phyloP scores from a whole-genome alignment of 2,888 invertebrate species.

The Notodonta dromedarius region DNA sequence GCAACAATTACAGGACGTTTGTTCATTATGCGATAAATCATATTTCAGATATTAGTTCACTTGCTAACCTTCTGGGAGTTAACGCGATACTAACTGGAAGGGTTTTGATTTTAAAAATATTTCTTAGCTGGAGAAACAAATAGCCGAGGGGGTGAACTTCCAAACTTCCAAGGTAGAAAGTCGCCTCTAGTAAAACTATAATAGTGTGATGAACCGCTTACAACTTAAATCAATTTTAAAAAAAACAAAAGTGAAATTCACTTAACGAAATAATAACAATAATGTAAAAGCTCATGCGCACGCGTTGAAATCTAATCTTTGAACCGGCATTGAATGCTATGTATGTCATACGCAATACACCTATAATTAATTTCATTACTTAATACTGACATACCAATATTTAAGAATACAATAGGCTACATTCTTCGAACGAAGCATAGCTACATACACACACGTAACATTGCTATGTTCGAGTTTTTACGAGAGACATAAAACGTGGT shows the following conservation, averaged over 20 bases:
- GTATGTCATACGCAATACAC: constrained; percentile 14
- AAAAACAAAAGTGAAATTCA: neutral
- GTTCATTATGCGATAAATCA: too few species aligned
- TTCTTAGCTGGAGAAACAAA: too few species aligned
- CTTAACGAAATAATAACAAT: neutral
- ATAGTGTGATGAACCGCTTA: too few species aligned
- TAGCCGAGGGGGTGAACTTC: too few species aligned
- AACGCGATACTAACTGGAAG: too few species aligned
- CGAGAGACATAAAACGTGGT: constrained; percentile 29
- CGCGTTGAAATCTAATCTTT: constrained; percentile 59
- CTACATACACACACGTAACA: constrained; percentile 10
- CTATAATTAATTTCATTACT: constrained; percentile 24
- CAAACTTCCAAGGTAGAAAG: too few species aligned
- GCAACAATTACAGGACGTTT: too few species aligned
- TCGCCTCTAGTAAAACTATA: too few species aligned
- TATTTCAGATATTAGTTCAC: too few species aligned
- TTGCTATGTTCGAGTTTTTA: constrained; percentile 33
- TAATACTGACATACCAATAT: constrained; percentile 20
- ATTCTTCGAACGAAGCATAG: constrained; percentile 12
- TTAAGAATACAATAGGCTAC: constrained; percentile 28
- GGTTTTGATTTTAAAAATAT: too few species aligned
- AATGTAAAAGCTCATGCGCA: constrained; percentile 11
- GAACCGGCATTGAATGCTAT: constrained; percentile 10
- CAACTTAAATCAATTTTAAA: too few species aligned
- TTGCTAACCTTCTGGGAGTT: too few species aligned